These are phyloP conservation scores for Diabrotica undecimpunctata DNA, from an alignment of 1,140 invertebrate species.

Conservation along the genomic window DNA sequence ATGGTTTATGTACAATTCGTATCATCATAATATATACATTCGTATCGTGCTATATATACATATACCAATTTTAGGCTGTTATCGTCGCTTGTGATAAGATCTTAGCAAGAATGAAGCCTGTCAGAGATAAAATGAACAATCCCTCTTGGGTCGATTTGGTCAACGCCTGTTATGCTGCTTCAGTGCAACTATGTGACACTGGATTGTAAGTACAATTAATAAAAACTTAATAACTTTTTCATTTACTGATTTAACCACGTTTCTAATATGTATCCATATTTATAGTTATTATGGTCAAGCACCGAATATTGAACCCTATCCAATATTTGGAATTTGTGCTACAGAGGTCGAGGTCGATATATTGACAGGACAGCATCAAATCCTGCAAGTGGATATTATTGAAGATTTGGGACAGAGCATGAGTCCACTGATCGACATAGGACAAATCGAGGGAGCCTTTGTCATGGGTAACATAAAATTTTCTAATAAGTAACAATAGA, in stretches of 20 bases:
- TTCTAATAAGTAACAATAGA: background rate
- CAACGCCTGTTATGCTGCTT: conserved; percentile 52
- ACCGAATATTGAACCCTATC: conserved; percentile 13
- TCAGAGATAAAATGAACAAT: conserved; percentile 57
- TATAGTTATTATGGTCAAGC: background rate
- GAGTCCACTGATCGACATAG: conserved; percentile 76
- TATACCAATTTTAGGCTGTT: conserved; percentile 52
- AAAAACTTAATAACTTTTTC: background rate
- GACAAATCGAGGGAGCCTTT: conserved; percentile 83
- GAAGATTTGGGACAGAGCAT: conserved; percentile 74
- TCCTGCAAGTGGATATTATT: conserved; percentile 67
- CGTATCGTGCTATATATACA: too few species aligned
- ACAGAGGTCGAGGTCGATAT: conserved; percentile 61
- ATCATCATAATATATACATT: too few species aligned
- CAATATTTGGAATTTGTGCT: conserved; percentile 35
- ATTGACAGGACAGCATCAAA: conserved; percentile 66
- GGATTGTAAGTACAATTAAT: conserved; percentile 31
- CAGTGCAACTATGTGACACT: conserved; percentile 52
- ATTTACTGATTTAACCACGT: background rate
- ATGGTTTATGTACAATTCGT: too few species aligned
- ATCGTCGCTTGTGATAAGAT: conserved; percentile 66
- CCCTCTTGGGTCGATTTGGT: conserved; percentile 66
- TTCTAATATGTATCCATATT: background rate
- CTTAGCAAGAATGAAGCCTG: conserved; percentile 58
- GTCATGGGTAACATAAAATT: conserved; percentile 63